Evolutionary conservation across 2,113 vertebrate genomes (phyloP).

Genomic region (Chlamydotis undulata): DNA sequence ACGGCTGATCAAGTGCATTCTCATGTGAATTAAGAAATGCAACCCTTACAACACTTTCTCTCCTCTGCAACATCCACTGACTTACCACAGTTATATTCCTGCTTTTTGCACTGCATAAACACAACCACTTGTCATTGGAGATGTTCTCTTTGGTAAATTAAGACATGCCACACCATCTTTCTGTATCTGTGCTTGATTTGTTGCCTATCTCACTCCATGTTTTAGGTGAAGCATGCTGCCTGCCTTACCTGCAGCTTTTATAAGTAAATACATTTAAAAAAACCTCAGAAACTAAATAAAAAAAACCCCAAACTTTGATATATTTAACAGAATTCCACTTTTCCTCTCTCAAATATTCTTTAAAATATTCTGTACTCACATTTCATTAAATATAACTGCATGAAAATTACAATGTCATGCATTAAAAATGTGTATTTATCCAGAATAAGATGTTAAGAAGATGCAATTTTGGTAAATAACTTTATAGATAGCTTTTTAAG

Average conservation of each 20-base stretch:
- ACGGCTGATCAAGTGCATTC: background rate
- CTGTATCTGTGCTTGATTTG: background rate
- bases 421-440: background rate
- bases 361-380: background rate
- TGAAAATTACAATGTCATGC: background rate
- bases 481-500: background rate
- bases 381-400: background rate
- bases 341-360: background rate
- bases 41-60: background rate
- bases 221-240: background rate
- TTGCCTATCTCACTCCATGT: fast-evolving
- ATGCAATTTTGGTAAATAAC: background rate
- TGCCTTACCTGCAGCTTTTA: background rate
- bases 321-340: background rate
- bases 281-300: fast-evolving
- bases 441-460: background rate
- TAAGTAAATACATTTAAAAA: background rate
- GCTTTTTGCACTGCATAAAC: background rate
- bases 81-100: background rate
- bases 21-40: background rate
- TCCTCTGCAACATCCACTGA: background rate
- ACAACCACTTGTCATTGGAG: background rate
- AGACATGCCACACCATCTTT: background rate
- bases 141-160: background rate
- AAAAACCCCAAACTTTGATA: background rate